phyloP scores from a whole-genome alignment of 2,797 vertebrate species.

The Fundulus diaphanus region DNA sequence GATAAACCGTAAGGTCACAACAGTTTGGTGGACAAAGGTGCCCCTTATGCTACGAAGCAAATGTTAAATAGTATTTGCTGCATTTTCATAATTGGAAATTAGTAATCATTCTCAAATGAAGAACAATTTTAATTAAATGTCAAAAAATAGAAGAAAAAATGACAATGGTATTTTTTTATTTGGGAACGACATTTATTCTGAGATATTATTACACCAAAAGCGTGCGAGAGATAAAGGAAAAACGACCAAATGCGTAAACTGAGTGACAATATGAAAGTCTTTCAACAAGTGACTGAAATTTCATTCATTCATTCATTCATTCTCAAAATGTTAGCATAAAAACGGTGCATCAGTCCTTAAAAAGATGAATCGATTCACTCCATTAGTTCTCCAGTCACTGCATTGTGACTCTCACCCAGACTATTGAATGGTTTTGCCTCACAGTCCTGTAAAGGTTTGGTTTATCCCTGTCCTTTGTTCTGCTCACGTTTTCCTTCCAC shows the following conservation, averaged over 20 bases:
- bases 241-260: neutral
- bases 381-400: neutral
- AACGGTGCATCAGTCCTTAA: neutral
- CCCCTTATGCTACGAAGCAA: neutral
- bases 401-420: neutral
- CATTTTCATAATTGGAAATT: too few relatives aligned
- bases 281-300: neutral
- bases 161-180: neutral
- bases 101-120: too few relatives aligned
- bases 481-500: neutral
- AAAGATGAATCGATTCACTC: neutral
- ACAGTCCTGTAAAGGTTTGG: neutral
- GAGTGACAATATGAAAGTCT: neutral
- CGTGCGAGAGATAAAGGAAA: neutral
- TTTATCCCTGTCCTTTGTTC: neutral
- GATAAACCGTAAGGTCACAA: slow-evolving; percentile 6
- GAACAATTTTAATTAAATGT: neutral
- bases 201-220: neutral
- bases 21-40: slow-evolving; percentile 7
- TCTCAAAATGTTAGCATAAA: neutral
- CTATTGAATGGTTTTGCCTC: neutral
- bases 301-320: neutral
- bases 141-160: neutral
- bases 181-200: neutral
- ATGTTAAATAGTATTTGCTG: neutral